These are phyloP conservation scores for Leiothrix lutea DNA, from an alignment of 2,113 vertebrate genomes.

Conservation along the genomic window DNA sequence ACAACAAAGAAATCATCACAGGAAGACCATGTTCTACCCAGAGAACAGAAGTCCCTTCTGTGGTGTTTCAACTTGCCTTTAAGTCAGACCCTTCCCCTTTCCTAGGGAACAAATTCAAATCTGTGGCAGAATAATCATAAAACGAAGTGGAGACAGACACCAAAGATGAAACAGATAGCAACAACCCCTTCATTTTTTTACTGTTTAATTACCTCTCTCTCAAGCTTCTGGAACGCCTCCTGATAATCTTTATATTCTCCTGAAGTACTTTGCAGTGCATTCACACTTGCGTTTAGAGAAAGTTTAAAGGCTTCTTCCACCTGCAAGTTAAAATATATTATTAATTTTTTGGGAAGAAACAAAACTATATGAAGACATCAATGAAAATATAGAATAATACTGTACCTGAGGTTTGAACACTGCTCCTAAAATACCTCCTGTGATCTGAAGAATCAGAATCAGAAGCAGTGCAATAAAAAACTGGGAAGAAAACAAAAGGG, in stretches of 20 bases:
- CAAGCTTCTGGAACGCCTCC: neutral
- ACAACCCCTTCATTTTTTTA: neutral
- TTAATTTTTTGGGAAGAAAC: neutral
- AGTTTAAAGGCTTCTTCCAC: neutral
- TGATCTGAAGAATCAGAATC: constrained; percentile 73
- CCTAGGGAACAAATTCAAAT: neutral
- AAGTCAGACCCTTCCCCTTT: neutral
- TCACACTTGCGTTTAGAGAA: accelerated
- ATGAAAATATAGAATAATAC: neutral
- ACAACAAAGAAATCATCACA: neutral
- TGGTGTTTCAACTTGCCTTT: neutral
- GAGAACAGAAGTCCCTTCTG: neutral
- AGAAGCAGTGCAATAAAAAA: constrained; percentile 77
- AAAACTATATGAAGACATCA: neutral
- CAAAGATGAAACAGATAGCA: neutral
- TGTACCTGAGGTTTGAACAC: constrained; percentile 64
- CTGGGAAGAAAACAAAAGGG: constrained; percentile 30
- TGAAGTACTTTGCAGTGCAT: neutral
- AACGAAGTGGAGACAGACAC: neutral
- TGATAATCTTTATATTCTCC: neutral
- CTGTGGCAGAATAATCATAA: neutral
- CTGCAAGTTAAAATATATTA: constrained; percentile 48
- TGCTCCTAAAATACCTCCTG: constrained; percentile 68
- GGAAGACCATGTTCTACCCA: neutral
- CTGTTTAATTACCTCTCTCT: constrained; percentile 31